Evolutionary conservation across 2,888 invertebrate genomes (phyloP).

Genomic region (Tiliacea aurago): DNA sequence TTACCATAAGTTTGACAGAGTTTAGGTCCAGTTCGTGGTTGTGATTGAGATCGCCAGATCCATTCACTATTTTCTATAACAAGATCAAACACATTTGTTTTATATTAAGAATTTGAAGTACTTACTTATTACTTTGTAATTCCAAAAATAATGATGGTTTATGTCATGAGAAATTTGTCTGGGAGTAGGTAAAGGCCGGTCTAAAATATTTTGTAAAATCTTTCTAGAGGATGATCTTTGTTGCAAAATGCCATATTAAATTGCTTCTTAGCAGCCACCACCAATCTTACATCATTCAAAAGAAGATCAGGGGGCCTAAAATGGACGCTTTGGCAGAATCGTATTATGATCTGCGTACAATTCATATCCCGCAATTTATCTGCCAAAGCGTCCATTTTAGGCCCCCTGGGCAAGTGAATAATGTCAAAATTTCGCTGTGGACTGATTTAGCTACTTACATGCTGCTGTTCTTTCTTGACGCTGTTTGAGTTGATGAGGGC

Average conservation of each 20-base stretch:
- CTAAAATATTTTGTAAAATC: not conserved
- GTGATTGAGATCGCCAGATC: slow-evolving; percentile 87
- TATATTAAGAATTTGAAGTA: not conserved
- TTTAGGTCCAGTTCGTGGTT: slow-evolving; percentile 84
- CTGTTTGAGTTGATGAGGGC: slow-evolving; percentile 73
- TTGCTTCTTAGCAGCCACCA: not conserved
- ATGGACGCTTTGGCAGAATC: too few relatives aligned
- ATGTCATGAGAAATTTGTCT: not conserved
- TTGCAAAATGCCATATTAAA: not conserved
- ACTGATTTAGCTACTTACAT: slow-evolving; percentile 40
- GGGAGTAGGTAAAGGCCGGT: too few relatives aligned
- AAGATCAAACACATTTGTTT: not conserved
- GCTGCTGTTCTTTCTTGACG: slow-evolving; percentile 79
- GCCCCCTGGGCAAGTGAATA: too few relatives aligned
- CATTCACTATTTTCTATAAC: slow-evolving; percentile 82
- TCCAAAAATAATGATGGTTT: not conserved
- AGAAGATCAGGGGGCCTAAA: too few relatives aligned
- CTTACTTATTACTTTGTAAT: not conserved
- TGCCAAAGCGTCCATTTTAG: too few relatives aligned
- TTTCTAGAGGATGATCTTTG: too few relatives aligned
- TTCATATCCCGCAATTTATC: too few relatives aligned
- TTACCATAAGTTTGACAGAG: slow-evolving; percentile 74
- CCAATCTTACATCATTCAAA: not conserved
- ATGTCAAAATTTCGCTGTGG: not conserved
- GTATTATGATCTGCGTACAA: too few relatives aligned